Evolutionary conservation across 2,888 invertebrate species (phyloP).

Genomic region (Drosophila acutilabella): DNA sequence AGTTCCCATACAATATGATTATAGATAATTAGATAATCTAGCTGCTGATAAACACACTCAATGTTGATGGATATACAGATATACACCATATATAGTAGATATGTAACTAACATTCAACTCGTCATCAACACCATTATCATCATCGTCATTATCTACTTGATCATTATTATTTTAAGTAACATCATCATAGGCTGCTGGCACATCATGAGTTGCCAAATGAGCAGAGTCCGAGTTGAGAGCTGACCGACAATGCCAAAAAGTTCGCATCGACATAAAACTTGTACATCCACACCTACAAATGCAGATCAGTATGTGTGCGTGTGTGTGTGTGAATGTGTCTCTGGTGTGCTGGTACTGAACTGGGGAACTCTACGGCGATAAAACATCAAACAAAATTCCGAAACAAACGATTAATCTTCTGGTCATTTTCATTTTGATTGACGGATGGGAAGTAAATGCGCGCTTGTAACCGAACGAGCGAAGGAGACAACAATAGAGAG

Average conservation of each 20-base stretch:
- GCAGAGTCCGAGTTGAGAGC: slow-evolving; percentile 45
- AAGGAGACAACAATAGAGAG: slow-evolving; percentile 14
- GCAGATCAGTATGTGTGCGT: slow-evolving; percentile 8
- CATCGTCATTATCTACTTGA: slow-evolving; percentile 20
- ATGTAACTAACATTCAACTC: slow-evolving; percentile 34
- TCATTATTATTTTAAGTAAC: slow-evolving; percentile 16
- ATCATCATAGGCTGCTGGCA: slow-evolving; percentile 38
- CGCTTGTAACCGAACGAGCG: slow-evolving; percentile 50
- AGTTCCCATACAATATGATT: slow-evolving; percentile 13
- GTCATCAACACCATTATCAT: slow-evolving; percentile 37
- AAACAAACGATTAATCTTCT: slow-evolving; percentile 84
- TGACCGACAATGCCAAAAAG: slow-evolving; percentile 60
- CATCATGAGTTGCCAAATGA: slow-evolving; percentile 57
- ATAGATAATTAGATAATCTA: slow-evolving; percentile 13
- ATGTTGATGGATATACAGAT: slow-evolving; percentile 11
- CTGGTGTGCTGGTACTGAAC: slow-evolving; percentile 37
- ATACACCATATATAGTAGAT: background rate
- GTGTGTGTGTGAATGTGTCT: slow-evolving; percentile 25
- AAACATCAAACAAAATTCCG: slow-evolving; percentile 83
- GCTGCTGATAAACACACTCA: slow-evolving; percentile 13
- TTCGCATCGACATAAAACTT: slow-evolving; percentile 54
- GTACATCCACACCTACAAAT: slow-evolving; percentile 13
- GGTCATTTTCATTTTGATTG: slow-evolving; percentile 84
- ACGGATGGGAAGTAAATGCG: slow-evolving; percentile 82
- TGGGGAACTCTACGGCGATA: slow-evolving; percentile 73